Evolutionary conservation across 2,888 invertebrate species (phyloP).

Genomic region (Agriotes lineatus): DNA sequence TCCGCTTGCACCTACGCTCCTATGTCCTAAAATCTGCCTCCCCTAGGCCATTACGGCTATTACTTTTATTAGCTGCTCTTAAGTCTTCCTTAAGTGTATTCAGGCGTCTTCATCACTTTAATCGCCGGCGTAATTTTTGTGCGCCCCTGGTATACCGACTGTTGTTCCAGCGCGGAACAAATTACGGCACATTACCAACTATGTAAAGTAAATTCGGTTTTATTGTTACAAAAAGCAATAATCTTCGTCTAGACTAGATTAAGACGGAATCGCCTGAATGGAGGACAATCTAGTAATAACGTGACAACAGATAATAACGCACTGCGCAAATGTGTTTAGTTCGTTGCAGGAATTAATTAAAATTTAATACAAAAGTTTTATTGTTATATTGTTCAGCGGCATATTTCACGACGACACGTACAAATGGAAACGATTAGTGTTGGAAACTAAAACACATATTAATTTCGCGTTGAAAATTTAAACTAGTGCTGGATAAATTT

Average conservation of each 20-base stretch:
- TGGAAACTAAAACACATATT: too few relatives aligned
- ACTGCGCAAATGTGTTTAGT: neutral
- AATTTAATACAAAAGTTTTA: slow-evolving; percentile 5
- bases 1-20: neutral
- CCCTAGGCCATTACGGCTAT: neutral
- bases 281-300: neutral
- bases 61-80: neutral
- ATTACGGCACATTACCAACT: neutral
- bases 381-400: neutral
- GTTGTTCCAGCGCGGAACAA: too few relatives aligned
- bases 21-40: neutral
- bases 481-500: too few relatives aligned
- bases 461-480: too few relatives aligned
- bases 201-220: neutral
- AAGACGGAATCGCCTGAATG: neutral
- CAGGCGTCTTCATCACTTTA: neutral
- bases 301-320: neutral
- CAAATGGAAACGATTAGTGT: too few relatives aligned
- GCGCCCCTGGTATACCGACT: too few relatives aligned
- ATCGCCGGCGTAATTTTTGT: neutral
- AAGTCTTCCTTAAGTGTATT: neutral
- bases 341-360: slow-evolving; percentile 1
- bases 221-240: neutral
- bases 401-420: too few relatives aligned
- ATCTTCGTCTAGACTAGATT: neutral